Base-by-base conservation (phyloP, 1,140 invertebrate genomes). In the Pogonus chalceus region DNA sequence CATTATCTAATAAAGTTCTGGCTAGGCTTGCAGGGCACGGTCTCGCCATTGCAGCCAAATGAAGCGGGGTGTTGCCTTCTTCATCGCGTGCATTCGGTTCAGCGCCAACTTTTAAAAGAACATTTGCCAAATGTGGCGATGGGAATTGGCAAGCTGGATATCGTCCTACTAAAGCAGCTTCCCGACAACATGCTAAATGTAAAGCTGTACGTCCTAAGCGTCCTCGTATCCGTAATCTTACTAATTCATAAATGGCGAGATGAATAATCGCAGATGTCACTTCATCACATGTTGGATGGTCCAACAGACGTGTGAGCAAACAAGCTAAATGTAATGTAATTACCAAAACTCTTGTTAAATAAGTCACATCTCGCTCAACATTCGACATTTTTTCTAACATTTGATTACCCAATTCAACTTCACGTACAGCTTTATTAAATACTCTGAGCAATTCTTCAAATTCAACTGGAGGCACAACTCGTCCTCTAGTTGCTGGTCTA, bases 281-380 rank as follows among this genome's bases (percentile, higher is more conserved):
- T 10, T 76, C 70, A 43, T 69, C 71, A 55, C 76, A 73, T 20
- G 68, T 56, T 52, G 79, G 62, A 61, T 76, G 76, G 49, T 73
- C 76, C 16, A 81, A 62, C 39, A 82, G 64, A n/a, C 77, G 79
- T 21, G 88, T 83, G 58, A 89, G 73, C 18, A 92, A 69, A 60
- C 84, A 86, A 20, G 85, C 83, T 49, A 91, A 71, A 63, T 94
- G 88, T 54, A 95, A 74, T 2, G 88, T 84, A 59, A 92, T 90
- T n/a, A 92, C 81, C 54, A 96, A 71, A 22, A 91, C 84, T 58
- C 89, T 78, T 62, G 90, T 88, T 37, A 94, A 77, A 55, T 87
- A 84, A 23, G 80, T 82, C 35, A 82, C 69, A 64, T 92, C 88
- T 61, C 82, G 75, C 52, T 87, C 82, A 35, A 76, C 72, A 58